A percentile compares a stretch with the other conserved stretches of the same genome.
These are phyloP conservation scores for Penaeus indicus DNA, from an alignment of 1,140 invertebrate species.

Conservation along the genomic window DNA sequence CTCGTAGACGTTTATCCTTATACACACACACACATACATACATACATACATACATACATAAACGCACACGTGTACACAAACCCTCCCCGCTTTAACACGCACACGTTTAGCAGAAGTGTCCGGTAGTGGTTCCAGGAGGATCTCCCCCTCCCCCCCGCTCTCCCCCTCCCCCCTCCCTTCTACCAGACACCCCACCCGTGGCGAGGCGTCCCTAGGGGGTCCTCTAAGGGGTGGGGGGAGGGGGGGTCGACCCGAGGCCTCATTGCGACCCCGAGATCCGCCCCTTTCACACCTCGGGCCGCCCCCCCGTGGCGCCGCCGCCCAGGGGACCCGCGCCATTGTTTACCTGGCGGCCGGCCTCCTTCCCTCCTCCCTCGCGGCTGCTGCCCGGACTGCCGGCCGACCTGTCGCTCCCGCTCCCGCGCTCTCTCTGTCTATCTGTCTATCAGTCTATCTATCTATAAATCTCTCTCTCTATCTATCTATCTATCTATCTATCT, in stretches of 20 bases:
- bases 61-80: not conserved
- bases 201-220: slow-evolving; percentile 10
- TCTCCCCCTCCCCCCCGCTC: not conserved
- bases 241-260: not conserved
- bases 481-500: too few relatives aligned
- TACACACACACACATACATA: too few relatives aligned
- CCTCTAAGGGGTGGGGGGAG: not conserved
- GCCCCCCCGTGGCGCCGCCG: not conserved
- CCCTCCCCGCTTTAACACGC: not conserved
- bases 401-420: not conserved
- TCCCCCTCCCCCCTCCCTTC: not conserved
- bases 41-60: too few relatives aligned
- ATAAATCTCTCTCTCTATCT: not conserved
- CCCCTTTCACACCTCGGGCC: slow-evolving; percentile 23
- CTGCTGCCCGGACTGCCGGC: not conserved
- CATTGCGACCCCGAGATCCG: slow-evolving; percentile 18
- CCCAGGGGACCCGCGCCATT: not conserved
- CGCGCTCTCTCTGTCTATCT: not conserved
- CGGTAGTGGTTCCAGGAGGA: too few relatives aligned
- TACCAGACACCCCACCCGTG: not conserved
- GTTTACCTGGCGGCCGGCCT: not conserved
- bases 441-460: not conserved
- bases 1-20: too few relatives aligned
- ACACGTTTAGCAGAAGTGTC: too few relatives aligned
- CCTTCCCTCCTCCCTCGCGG: not conserved